Evolutionary conservation across 2,113 vertebrate species (phyloP), one percentile per base, ranked within the genome.

Genomic region (Centropus unirufus): DNA sequence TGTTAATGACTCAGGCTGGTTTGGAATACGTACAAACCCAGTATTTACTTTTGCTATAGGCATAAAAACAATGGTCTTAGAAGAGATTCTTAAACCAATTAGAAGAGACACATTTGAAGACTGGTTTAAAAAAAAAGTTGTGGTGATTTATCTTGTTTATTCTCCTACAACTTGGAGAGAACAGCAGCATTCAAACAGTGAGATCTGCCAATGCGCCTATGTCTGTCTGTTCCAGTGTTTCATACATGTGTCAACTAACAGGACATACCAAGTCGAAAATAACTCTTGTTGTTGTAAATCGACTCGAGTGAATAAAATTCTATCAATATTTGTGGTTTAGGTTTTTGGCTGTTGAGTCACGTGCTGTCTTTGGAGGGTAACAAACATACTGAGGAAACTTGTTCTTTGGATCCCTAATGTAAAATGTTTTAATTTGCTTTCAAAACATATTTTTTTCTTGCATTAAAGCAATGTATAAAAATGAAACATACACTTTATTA

Each of bases 241-340:
- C 6, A 1, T 49, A 6, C 29, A 24, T 30, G 12, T 0, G 0
- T 46, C 26, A 23, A 14, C 27, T 64, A 84, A 24, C 18, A 36
- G 62, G 57, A 36, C 19, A 6, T 29, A 14, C 0, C 3, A 21
- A 49, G 19, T 58, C 42, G 44, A 57, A 77, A 82, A 49, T 85
- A n/a, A 61, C 42, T 83, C 64, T 17, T 72, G 2, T 54, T 69
- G n/a, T 9, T 89, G 39, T 83, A 49, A 86, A 75, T 22, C 32
- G 12, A 55, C 40, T 46, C 7, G 27, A n/a, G 29, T 54, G 63
- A 62, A 42, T 68, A 66, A n/a, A 73, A 46, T n/a, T 16, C 23
- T 70, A 40, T 11, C 74, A 14, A 6, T 68, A 32, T 40, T 78
- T 89, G 27, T 69, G 12, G 18, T 40, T 94, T 59, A 75, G 24